Percentiles rank a stretch among this genome's conserved stretches.
Evolutionary conservation across 2,797 vertebrate genomes (phyloP).

Genomic region (Anableps anableps): DNA sequence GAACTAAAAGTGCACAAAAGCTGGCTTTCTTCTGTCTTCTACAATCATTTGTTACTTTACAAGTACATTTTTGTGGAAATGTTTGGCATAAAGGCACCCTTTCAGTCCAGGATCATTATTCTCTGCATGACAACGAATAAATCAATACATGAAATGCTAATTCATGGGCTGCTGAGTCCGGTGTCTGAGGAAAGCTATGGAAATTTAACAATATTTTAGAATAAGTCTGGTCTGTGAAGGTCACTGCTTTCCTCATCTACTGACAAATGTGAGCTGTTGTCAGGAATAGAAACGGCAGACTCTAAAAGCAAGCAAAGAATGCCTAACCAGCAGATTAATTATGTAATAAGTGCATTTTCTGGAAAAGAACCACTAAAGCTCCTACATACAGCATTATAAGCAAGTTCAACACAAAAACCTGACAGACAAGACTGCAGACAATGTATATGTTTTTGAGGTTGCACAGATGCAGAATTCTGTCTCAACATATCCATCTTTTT

Average conservation of each 20-base stretch:
- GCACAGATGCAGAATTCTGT: constrained; percentile 4
- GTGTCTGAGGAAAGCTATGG: constrained; percentile 48
- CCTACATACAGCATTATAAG: background rate
- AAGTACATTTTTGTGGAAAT: constrained; percentile 75
- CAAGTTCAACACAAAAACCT: constrained; percentile 11
- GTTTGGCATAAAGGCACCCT: constrained; percentile 59
- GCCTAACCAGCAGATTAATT: constrained; percentile 11
- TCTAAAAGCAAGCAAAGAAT: constrained; percentile 4
- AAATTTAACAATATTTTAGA: constrained; percentile 58
- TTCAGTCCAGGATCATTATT: constrained; percentile 67
- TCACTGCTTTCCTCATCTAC: constrained; percentile 42
- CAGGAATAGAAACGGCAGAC: constrained; percentile 46
- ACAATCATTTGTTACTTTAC: constrained; percentile 75
- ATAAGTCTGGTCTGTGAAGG: constrained; percentile 55
- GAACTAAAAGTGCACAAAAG: constrained; percentile 62
- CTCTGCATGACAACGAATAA: constrained; percentile 77
- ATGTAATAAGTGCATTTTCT: constrained; percentile 30
- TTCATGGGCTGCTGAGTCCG: constrained; percentile 55
- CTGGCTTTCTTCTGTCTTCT: constrained; percentile 59
- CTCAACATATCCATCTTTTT: constrained; percentile 16
- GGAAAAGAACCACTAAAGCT: constrained; percentile 3
- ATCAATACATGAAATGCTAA: constrained; percentile 72
- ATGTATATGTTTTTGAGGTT: constrained; percentile 7
- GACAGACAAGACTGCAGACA: constrained; percentile 8
- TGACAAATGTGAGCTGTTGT: constrained; percentile 30